phyloP scores from a whole-genome alignment of 2,797 vertebrate genomes.

The Phrynocephalus vlangalii region DNA sequence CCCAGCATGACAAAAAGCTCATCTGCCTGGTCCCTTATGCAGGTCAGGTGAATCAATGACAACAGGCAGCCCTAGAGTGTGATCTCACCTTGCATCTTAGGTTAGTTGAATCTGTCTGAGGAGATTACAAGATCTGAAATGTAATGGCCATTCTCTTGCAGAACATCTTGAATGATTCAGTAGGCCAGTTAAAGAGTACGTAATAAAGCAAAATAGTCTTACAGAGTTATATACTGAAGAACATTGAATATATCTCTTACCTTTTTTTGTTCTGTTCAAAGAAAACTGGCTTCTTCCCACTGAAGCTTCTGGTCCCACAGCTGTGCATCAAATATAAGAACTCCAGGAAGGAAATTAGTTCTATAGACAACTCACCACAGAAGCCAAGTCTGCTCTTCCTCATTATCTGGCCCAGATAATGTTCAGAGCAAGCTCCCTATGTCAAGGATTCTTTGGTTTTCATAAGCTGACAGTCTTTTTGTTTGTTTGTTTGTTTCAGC shows the following conservation, averaged over 20 bases:
- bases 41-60: too few relatives aligned
- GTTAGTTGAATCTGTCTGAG: background rate
- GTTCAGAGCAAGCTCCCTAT: conserved; percentile 1
- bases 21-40: too few relatives aligned
- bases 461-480: background rate
- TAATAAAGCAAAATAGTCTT: background rate
- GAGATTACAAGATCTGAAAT: background rate
- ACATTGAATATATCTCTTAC: conserved; percentile 9
- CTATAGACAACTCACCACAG: conserved; percentile 59
- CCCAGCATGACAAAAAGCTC: too few relatives aligned
- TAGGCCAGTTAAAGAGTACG: background rate
- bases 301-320: conserved; percentile 11
- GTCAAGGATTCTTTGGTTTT: background rate
- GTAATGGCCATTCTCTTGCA: background rate
- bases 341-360: conserved; percentile 62
- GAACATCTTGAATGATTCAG: background rate
- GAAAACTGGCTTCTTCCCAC: background rate
- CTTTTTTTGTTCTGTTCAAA: conserved; percentile 37
- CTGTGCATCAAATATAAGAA: rapidly evolving
- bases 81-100: too few relatives aligned
- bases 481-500: background rate
- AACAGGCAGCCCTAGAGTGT: too few relatives aligned
- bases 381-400: background rate
- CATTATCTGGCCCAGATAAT: background rate
- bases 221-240: background rate